Evolutionary conservation across 2,113 vertebrate genomes (phyloP), one percentile per base, ranked within the genome.

Genomic region (Spilogale gracilis): DNA sequence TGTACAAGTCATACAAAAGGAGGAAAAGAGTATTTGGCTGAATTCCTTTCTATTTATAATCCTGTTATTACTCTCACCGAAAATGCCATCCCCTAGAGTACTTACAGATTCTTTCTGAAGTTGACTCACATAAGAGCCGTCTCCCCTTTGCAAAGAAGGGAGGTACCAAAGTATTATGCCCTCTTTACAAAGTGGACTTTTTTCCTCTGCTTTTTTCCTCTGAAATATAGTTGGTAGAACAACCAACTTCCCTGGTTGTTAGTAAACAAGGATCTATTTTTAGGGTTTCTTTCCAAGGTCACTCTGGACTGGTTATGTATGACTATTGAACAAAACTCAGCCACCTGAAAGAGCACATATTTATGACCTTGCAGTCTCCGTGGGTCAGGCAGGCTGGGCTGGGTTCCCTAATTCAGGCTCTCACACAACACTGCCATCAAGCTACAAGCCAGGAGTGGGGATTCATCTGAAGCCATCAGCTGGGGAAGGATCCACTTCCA

Each of bases 401-500:
- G 13, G 18, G 6, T 43, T 73, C 30, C 50, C 32, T 25, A n/a
- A 38, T 2, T 14, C n/a, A 5, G 12, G 56, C 21, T 30, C 48
- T 73, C n/a, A 82, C 12, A 3, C 9, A 43, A 58, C 52, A 2
- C 48, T 83, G 65, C 5, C n/a, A 5, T 20, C 73, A 27, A 13
- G 2, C 2, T 3, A 3, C 60, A 3, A 3, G 20, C 5, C 38
- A 52, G 21, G 50, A 13, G 1, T 60, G 58, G 3, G 21, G 38
- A 45, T 43, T 69, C 79, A 82, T 45, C 14, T 12, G 38, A 83
- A 27, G 80, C 11, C 32, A 50, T 54, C 13, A 9, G 1, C 9
- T 6, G 65, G 43, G 23, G 56, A 84, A 30, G 8, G 27, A 7
- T 5, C 9, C 20, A 20, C 30, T 23, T 69, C 21, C 32, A 50